A percentile compares a stretch with the other conserved stretches of the same genome.
Evolutionary conservation across 2,113 vertebrate species (phyloP).

Genomic region (Lampris incognitus): DNA sequence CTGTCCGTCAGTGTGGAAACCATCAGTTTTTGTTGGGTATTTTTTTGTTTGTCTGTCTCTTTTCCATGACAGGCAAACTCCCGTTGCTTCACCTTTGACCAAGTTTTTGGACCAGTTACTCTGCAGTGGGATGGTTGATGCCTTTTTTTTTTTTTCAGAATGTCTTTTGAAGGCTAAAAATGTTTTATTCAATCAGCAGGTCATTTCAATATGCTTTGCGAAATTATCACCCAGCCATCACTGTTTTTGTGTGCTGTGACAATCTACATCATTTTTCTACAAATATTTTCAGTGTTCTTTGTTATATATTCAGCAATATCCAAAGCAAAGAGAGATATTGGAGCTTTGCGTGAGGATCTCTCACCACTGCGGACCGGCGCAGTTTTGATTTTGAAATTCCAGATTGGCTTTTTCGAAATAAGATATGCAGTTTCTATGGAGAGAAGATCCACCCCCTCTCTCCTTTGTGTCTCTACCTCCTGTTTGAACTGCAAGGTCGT

Average conservation of each 20-base stretch:
- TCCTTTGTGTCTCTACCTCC: slow-evolving; percentile 1
- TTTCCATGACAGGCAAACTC: slow-evolving; percentile 23
- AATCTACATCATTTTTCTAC: too few relatives aligned
- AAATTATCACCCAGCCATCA: neutral
- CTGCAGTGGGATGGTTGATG: slow-evolving; percentile 6
- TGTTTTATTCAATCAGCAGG: neutral
- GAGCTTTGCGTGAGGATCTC: neutral
- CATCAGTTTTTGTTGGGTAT: slow-evolving; percentile 17
- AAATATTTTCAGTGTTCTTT: too few relatives aligned
- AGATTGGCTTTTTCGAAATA: neutral
- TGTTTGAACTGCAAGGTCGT: neutral
- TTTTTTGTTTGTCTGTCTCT: slow-evolving; percentile 50
- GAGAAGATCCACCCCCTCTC: slow-evolving; percentile 14
- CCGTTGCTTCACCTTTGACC: slow-evolving; percentile 7
- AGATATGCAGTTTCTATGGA: slow-evolving; percentile 13
- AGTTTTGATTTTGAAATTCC: slow-evolving; percentile 6
- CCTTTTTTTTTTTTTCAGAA: neutral
- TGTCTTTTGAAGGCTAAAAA: neutral
- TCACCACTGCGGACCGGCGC: neutral
- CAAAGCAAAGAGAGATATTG: neutral
- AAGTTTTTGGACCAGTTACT: slow-evolving; percentile 32
- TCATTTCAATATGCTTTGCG: neutral
- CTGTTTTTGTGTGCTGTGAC: neutral
- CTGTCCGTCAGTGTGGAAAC: slow-evolving; percentile 67
- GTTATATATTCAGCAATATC: neutral